These are phyloP conservation scores for Gavialis gangeticus DNA, from an alignment of 2,113 vertebrate genomes.

Conservation along the genomic window DNA sequence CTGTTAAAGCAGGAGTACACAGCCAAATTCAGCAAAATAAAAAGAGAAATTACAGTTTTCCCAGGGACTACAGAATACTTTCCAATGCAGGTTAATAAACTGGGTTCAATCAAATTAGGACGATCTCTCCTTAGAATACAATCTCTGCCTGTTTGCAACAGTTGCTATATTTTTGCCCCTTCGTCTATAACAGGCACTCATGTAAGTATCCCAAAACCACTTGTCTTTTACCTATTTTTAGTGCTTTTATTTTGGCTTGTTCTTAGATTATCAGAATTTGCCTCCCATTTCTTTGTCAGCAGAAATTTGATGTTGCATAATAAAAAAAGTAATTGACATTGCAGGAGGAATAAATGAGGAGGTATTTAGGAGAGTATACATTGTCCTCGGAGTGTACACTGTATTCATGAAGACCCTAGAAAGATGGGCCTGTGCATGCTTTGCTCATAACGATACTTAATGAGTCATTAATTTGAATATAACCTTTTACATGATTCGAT, in stretches of 20 bases:
- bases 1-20: not conserved
- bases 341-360: not conserved
- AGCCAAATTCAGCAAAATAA: not conserved
- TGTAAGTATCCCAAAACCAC: not conserved
- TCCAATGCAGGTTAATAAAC: rapidly evolving
- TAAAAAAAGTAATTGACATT: not conserved
- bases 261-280: not conserved
- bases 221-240: not conserved
- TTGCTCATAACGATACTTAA: not conserved
- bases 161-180: not conserved
- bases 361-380: not conserved
- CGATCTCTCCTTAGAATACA: not conserved
- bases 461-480: not conserved
- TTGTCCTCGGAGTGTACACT: not conserved
- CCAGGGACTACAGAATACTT: not conserved
- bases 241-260: rapidly evolving
- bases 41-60: not conserved
- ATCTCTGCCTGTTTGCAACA: not conserved
- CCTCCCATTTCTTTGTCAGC: not conserved
- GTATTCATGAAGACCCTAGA: not conserved
- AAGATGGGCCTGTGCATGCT: rapidly evolving
- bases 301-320: not conserved
- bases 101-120: not conserved
- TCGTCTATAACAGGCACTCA: not conserved
- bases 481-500: not conserved